Percentiles rank a stretch among this genome's conserved stretches.
phyloP scores from a whole-genome alignment of 1,140 invertebrate genomes.

The Drosophila jambulina region DNA sequence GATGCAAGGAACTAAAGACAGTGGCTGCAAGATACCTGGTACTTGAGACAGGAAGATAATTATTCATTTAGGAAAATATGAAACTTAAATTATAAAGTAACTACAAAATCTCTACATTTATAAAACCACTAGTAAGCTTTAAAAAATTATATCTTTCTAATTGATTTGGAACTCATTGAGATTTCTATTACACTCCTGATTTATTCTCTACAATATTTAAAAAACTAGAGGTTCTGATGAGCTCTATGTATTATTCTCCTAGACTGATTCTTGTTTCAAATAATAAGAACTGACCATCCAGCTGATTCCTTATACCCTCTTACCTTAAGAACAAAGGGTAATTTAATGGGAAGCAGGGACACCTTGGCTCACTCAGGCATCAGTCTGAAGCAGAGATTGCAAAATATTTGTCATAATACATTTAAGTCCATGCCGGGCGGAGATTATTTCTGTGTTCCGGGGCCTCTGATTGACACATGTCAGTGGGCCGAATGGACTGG shows the following conservation, averaged over 20 bases:
- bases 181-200: not conserved
- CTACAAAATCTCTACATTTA: not conserved
- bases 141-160: too few species aligned
- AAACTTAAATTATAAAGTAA: not conserved
- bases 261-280: not conserved
- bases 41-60: not conserved
- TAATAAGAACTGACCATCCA: too few species aligned
- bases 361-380: conserved; percentile 15
- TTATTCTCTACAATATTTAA: too few species aligned
- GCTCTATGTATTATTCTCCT: not conserved
- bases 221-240: too few species aligned
- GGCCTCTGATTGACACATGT: conserved; percentile 76
- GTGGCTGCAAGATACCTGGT: not conserved
- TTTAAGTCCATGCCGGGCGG: conserved; percentile 77
- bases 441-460: conserved; percentile 72
- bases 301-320: too few species aligned
- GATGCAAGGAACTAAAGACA: not conserved
- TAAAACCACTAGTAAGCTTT: not conserved
- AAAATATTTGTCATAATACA: conserved; percentile 83
- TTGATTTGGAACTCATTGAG: not conserved
- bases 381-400: conserved; percentile 57
- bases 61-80: not conserved
- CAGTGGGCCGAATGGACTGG: conserved; percentile 36
- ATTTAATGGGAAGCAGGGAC: not conserved
- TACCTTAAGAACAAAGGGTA: not conserved